Conservation (phyloP, 2,888 invertebrate species). For the Eurytoma californica region DNA sequence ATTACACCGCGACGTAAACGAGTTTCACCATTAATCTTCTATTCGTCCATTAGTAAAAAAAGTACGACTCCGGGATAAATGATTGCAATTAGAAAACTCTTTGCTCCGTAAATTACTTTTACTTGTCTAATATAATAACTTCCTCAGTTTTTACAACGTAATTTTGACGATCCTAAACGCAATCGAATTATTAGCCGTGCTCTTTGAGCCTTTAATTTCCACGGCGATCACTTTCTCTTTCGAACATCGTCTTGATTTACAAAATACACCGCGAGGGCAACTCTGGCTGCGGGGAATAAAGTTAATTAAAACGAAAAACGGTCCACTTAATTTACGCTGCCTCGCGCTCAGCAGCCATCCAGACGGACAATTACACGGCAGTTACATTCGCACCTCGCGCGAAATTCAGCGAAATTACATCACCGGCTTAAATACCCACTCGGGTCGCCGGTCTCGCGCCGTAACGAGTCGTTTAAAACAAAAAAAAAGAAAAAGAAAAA, state of each 20-base stretch:
- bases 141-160: constrained; percentile 1
- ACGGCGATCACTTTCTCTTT: not conserved
- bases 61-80: not conserved
- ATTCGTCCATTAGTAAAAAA: constrained; percentile 15
- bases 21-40: constrained; percentile 23
- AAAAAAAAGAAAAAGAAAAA: not conserved
- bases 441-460: not conserved
- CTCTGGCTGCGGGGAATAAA: no score
- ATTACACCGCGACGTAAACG: constrained; percentile 11
- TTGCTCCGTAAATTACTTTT: not conserved
- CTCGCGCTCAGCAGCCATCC: no score
- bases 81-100: constrained; percentile 4
- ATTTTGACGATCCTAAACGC: not conserved
- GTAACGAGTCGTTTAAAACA: not conserved
- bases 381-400: no score
- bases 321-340: no score
- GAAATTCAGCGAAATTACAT: constrained; percentile 2
- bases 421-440: not conserved
- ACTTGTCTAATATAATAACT: not conserved
- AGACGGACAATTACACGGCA: no score
- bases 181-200: constrained; percentile 9
- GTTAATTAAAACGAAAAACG: no score
- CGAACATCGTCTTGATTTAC: no score
- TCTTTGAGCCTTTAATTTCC: not conserved
- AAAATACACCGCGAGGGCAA: no score